Evolutionary conservation across 2,797 vertebrate species (phyloP).

Genomic region (Amniataba percoides): DNA sequence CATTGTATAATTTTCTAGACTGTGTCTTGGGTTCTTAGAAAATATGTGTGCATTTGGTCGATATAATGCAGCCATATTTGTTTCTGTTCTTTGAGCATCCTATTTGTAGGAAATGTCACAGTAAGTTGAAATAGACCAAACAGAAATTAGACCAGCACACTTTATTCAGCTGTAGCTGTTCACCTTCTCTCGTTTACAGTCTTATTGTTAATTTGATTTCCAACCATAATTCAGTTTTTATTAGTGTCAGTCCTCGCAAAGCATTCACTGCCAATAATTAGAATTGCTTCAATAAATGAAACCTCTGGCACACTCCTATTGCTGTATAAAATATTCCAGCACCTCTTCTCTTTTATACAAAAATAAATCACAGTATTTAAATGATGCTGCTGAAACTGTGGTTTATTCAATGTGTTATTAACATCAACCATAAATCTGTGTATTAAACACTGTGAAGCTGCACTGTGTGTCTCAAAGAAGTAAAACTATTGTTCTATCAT

Average conservation of each 20-base stretch:
- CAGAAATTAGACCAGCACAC: constrained; percentile 25
- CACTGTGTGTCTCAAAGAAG: neutral
- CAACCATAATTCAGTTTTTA: constrained; percentile 36
- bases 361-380: constrained; percentile 14
- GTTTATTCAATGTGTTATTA: neutral
- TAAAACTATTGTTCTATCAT: neutral
- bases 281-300: constrained; percentile 35
- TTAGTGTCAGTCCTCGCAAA: constrained; percentile 11
- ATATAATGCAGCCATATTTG: neutral
- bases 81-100: constrained; percentile 8
- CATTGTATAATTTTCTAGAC: neutral
- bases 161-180: constrained; percentile 31
- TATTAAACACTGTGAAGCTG: neutral
- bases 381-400: constrained; percentile 5
- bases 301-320: neutral
- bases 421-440: neutral
- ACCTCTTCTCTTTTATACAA: constrained; percentile 3
- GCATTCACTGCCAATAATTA: constrained; percentile 39
- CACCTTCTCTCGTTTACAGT: constrained; percentile 21
- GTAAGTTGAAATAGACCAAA: neutral
- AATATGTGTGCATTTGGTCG: neutral
- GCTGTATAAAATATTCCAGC: constrained; percentile 3
- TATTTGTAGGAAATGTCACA: constrained; percentile 11
- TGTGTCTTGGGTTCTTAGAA: neutral
- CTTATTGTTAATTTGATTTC: constrained; percentile 39